Base-by-base conservation (phyloP, 2,888 invertebrate genomes). In the Apodemia duryi region DNA sequence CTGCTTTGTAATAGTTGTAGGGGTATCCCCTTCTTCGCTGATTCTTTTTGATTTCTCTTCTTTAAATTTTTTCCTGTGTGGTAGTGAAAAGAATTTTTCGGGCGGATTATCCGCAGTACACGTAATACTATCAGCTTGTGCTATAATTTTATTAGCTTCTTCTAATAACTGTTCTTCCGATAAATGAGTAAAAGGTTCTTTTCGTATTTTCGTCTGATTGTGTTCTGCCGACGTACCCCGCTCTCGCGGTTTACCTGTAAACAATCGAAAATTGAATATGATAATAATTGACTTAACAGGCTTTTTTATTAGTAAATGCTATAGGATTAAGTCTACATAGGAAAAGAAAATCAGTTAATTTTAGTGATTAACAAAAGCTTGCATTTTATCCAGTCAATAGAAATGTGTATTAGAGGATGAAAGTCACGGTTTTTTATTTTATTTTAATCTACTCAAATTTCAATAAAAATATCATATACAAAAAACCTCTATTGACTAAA, bases 121-220 rank as follows among this genome's bases (percentile, higher is more conserved):
- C 66, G 94, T 94, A 70, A 96, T 93, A 77, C 94, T 94, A 72
- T 95, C 94, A 0, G 95, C 96, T 82, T 96, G 96, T 35, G 95
- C 94, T 63, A 96, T 87, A 46, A 96, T 95, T 77, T 93, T 92
- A 69, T 95, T 95, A 43, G 96, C 96, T 90, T 97, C 97, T 77
- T 95, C 93, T 62, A 95, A 95, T 62, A 96, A 92, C 79, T 95
- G 94, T 77, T 95, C 93, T 78, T 95, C 94, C 66, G 95, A 95
- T 52, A 95, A 90, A 76, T 95, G 94, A 63, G 94, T 94, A 73
- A 96, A 94, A 69, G 95, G 93, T 74, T 91, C 91, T 72, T 86
- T 90, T 74, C 91, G 82, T 61, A 86, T 76, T 63, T 77, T 72
- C 35, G 84, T 77, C 43, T 79, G 73, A 75, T 82, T 78, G 28